Conservation (phyloP, 1,140 invertebrate genomes). For the Cherax quadricarinatus region DNA sequence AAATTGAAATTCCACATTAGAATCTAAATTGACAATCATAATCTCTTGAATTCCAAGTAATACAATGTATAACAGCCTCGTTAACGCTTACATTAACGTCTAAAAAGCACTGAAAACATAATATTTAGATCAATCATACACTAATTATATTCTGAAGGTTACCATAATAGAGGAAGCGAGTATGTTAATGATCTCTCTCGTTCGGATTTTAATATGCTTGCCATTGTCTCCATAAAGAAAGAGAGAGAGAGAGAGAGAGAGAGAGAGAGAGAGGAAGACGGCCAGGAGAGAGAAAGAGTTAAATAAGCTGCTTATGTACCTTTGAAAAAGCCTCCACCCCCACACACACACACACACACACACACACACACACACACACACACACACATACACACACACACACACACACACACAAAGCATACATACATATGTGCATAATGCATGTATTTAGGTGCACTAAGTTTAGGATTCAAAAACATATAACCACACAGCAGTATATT, state of each 20-base stretch:
- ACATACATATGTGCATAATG: constrained; percentile 15
- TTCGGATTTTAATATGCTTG: background rate
- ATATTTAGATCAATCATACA: background rate
- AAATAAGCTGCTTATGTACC: background rate
- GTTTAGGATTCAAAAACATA: too few relatives aligned
- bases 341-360: background rate
- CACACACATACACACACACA: constrained; percentile 35
- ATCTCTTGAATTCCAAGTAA: constrained; percentile 46
- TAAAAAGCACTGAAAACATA: background rate
- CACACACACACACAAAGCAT: constrained; percentile 19
- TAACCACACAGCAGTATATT: too few relatives aligned
- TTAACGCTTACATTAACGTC: constrained; percentile 40
- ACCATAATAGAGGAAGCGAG: background rate
- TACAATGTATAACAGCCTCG: constrained; percentile 38
- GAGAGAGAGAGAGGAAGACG: too few relatives aligned
- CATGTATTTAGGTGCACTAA: background rate
- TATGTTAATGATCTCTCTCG: background rate
- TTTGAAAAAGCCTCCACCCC: background rate
- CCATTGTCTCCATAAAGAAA: too few relatives aligned
- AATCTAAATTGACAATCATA: constrained; percentile 56
- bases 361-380: constrained; percentile 28
- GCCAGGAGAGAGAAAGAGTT: background rate
- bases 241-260: too few relatives aligned
- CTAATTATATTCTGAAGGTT: background rate
- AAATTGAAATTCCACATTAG: constrained; percentile 31